Base-by-base conservation (phyloP, 2,797 vertebrate genomes). In the Pangasius mekongensis region DNA sequence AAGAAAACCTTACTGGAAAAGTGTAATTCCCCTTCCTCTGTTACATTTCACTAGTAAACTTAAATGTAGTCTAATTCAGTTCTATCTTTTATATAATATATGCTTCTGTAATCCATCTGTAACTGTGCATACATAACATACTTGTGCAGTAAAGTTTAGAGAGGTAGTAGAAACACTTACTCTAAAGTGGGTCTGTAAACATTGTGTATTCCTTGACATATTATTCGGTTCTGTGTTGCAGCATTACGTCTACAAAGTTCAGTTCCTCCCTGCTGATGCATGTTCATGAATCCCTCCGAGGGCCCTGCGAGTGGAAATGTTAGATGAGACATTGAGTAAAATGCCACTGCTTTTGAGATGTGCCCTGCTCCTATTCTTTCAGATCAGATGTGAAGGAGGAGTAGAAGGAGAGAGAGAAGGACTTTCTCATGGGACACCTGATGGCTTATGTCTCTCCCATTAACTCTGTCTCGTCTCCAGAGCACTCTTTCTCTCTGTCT, bases 251-350 rank as follows among this genome's bases (percentile, higher is more conserved):
- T 84, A 47, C 47, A 84, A 84, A 67, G 82, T 84, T 67, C 60
- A 67, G 7, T 49, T 67, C 39, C 39, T 67, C 24, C 39, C 43
- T 18, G 24, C 58, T 7, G 71, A 62, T 47, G 49, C 62, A 24
- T 43, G 30, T 58, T 43, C 49, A 24, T 3, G 13, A 58, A 30
- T 66, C 16, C 64, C 87, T 64, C 49, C 6, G 27, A 88, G 83
- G 83, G 67, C 49, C 74, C 60, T 30, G 39, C 33, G 24, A 80
- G 74, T 30, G 52, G 49, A 85, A 88, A 85, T 85, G 84, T 85
- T 86, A 83, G 87, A 89, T 13, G 43, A 74, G 78, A 83, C 80
- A n/a, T 56, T 74, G 89, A 87, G 87, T 54, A 88, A 84, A 86
- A 87, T 71, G 56, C 84, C 87, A 76, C 71, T 69, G 87, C 67